These are phyloP conservation scores for Cydia splendana DNA, from an alignment of 1,140 invertebrate species.

Conservation along the genomic window DNA sequence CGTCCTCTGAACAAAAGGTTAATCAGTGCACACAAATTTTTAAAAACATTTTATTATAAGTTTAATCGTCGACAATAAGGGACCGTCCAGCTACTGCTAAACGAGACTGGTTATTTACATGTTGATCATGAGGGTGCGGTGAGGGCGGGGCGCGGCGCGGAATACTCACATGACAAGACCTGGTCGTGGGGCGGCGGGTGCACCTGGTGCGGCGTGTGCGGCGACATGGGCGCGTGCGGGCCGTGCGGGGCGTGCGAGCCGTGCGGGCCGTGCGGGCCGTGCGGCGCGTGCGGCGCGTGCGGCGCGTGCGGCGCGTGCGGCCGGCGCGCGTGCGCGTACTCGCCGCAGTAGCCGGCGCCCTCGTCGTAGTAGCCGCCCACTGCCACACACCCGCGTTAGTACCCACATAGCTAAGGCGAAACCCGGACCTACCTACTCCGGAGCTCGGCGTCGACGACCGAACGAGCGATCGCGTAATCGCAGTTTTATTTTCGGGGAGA, in stretches of 20 bases:
- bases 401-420: slow-evolving; percentile 40
- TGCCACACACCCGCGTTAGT: slow-evolving; percentile 73
- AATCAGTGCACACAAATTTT: not conserved
- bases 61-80: not conserved
- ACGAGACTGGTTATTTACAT: not conserved
- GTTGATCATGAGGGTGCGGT: not conserved
- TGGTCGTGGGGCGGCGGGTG: slow-evolving; percentile 56
- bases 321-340: slow-evolving; percentile 80
- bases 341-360: slow-evolving; percentile 65
- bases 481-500: not conserved
- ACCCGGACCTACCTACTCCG: slow-evolving; percentile 58
- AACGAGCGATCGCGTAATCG: slow-evolving; percentile 4
- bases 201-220: slow-evolving; percentile 39
- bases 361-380: slow-evolving; percentile 79
- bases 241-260: slow-evolving; percentile 51
- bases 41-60: not conserved
- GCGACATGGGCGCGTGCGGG: slow-evolving; percentile 44
- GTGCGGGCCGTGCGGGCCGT: slow-evolving; percentile 74
- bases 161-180: slow-evolving; percentile 51
- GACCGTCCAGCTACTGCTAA: not conserved
- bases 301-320: slow-evolving; percentile 63
- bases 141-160: not conserved
- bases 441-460: slow-evolving; percentile 35
- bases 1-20: slow-evolving; percentile 14
- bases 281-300: slow-evolving; percentile 71